A percentile compares a stretch with the other conserved stretches of the same genome.
These are phyloP conservation scores for Eristalis intricaria DNA, from an alignment of 2,888 invertebrate genomes.

Conservation along the genomic window DNA sequence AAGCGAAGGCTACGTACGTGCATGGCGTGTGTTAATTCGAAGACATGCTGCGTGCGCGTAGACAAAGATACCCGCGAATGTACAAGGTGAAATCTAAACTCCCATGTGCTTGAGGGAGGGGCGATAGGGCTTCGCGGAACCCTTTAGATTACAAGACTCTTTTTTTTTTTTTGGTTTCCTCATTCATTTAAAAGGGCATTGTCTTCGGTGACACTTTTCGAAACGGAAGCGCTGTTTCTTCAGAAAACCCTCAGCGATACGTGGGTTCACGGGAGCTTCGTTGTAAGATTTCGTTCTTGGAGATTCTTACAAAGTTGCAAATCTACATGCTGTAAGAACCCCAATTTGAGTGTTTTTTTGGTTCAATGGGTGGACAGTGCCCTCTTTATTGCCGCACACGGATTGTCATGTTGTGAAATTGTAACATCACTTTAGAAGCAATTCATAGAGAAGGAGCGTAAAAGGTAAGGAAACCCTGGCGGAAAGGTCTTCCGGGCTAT, in stretches of 20 bases:
- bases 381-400: no score
- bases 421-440: no score
- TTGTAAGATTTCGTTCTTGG: neutral
- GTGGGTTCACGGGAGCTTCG: neutral
- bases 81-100: neutral
- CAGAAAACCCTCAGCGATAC: neutral
- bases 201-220: neutral
- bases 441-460: no score
- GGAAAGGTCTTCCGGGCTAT: no score
- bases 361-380: no score
- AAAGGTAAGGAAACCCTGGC: no score
- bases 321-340: neutral
- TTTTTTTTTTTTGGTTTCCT: neutral
- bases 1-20: conserved; percentile 38
- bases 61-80: neutral
- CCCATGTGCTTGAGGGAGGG: neutral
- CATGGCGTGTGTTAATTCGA: neutral
- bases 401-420: no score
- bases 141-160: neutral
- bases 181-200: neutral
- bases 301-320: neutral
- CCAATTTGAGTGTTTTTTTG: no score
- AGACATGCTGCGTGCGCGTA: neutral
- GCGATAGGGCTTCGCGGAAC: neutral
- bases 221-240: neutral